phyloP scores from a whole-genome alignment of 2,797 vertebrate species.

The Eulemur rubriventer region DNA sequence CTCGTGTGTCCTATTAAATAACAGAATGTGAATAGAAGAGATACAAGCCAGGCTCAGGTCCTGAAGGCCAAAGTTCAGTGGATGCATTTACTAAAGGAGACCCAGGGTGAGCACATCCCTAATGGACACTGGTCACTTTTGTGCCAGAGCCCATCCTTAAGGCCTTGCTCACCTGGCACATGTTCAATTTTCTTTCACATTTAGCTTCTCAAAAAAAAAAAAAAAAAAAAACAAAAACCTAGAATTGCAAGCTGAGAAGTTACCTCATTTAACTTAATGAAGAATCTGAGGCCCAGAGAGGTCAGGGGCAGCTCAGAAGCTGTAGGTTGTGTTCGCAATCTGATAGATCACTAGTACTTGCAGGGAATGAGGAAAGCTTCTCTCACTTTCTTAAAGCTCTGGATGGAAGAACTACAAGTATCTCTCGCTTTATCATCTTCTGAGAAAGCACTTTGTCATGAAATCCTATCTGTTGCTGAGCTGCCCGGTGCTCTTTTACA shows the following conservation, averaged over 20 bases:
- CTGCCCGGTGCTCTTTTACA: not conserved
- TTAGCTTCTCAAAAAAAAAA: not conserved
- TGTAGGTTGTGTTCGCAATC: not conserved
- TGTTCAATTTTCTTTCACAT: not conserved
- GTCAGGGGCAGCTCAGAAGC: not conserved
- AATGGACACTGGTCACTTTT: fast-evolving
- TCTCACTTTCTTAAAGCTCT: not conserved
- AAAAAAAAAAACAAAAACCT: fast-evolving
- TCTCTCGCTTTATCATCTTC: not conserved
- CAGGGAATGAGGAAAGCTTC: not conserved
- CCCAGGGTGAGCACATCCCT: fast-evolving
- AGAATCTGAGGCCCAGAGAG: not conserved
- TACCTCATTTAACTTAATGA: not conserved
- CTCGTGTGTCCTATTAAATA: not conserved
- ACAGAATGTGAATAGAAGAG: not conserved
- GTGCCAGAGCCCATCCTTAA: not conserved
- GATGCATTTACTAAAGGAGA: not conserved
- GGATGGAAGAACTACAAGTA: not conserved
- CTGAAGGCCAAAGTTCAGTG: not conserved
- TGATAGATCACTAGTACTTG: too few species aligned
- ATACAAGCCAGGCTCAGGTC: too few species aligned
- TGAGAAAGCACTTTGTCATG: not conserved
- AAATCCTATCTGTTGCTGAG: not conserved
- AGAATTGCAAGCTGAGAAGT: not conserved
- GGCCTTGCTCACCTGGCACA: not conserved